phyloP scores from a whole-genome alignment of 1,140 invertebrate species.

The Drosophila oshimai region DNA sequence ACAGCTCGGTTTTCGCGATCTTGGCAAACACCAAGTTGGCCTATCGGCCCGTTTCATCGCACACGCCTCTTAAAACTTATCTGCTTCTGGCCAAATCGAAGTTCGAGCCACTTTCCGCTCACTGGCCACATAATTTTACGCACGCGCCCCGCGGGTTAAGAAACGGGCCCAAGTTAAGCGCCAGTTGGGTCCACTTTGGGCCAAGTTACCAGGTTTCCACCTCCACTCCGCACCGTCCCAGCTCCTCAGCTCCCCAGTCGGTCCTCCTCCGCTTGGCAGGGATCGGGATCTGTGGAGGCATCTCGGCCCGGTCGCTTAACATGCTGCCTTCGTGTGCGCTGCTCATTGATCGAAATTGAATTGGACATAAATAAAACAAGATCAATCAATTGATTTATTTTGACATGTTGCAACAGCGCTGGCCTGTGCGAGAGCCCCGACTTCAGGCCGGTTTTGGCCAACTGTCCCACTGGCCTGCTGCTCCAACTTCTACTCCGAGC shows the following conservation, averaged over 20 bases:
- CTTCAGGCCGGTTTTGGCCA: conserved; percentile 50
- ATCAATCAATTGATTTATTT: conserved; percentile 83
- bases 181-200: conserved; percentile 33
- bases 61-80: conserved; percentile 16
- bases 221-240: not conserved
- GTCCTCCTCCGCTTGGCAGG: not conserved
- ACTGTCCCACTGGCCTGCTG: conserved; percentile 59
- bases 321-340: conserved; percentile 75
- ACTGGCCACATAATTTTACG: conserved; percentile 47
- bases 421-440: conserved; percentile 21
- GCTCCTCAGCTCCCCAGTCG: not conserved
- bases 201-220: not conserved
- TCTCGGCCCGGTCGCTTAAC: conserved; percentile 35
- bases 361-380: conserved; percentile 83
- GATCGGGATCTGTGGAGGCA: conserved; percentile 1
- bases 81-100: conserved; percentile 26
- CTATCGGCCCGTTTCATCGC: conserved; percentile 22
- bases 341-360: conserved; percentile 83
- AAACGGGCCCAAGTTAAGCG: conserved; percentile 36
- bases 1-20: conserved; percentile 12
- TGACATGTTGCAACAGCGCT: conserved; percentile 81
- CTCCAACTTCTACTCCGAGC: conserved; percentile 11
- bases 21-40: conserved; percentile 21
- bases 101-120: conserved; percentile 29
- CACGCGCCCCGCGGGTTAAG: conserved; percentile 45